A percentile compares a stretch with the other conserved stretches of the same genome.
Evolutionary conservation across 2,113 vertebrate species (phyloP).

Genomic region (Carassius carassius): DNA sequence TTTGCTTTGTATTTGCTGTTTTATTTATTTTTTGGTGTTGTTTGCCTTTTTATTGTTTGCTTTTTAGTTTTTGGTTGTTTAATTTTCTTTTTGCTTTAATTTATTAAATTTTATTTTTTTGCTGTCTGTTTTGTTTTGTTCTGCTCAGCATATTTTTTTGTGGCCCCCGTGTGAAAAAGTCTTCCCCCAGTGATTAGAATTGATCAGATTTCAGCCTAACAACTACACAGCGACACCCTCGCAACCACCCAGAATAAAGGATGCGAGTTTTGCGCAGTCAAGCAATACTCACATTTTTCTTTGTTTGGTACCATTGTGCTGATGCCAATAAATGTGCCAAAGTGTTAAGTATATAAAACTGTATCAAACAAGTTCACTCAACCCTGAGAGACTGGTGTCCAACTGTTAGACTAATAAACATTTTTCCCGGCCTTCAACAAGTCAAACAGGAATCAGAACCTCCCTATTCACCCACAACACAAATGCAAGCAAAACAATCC

Average conservation of each 20-base stretch:
- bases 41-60: background rate
- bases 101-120: background rate
- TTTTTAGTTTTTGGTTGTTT: background rate
- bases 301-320: background rate
- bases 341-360: background rate
- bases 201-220: no score
- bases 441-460: slow-evolving; percentile 47
- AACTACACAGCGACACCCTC: no score
- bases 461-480: slow-evolving; percentile 42
- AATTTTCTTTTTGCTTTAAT: background rate
- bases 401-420: slow-evolving; percentile 62
- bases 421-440: slow-evolving; percentile 36
- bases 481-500: slow-evolving; percentile 18
- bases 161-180: no score
- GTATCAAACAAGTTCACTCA: background rate
- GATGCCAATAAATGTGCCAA: background rate
- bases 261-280: background rate
- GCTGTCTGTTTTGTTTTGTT: no score
- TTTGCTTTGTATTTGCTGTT: background rate
- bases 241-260: no score
- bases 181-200: no score
- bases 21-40: background rate
- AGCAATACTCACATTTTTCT: background rate
- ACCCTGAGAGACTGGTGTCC: slow-evolving; percentile 4
- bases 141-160: background rate